Base-by-base conservation (phyloP, 2,797 vertebrate genomes). In the Acanthurus lineatus region DNA sequence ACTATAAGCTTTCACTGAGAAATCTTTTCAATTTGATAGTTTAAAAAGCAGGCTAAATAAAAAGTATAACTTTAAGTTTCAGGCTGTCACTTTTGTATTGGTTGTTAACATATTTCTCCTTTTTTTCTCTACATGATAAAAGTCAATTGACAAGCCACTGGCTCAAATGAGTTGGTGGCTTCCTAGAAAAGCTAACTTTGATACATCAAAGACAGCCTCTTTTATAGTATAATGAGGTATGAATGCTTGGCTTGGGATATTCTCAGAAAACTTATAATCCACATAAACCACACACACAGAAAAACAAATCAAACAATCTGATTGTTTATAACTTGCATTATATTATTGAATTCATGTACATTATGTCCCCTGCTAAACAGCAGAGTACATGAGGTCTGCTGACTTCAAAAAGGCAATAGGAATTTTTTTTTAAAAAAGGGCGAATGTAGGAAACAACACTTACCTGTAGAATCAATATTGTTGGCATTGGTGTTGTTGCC, bases 401-500 rank as follows among this genome's bases (percentile, higher is more conserved):
- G 28, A 32, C 28, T 32, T 0, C 28, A 2, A 32, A 32, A 32
- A 32, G 28, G 28, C 28, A 32, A 32, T 32, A 4, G 28, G 28
- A 32, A 32, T 3, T 3, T 32, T 32, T 32, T 40, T 6, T 9
- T 9, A 42, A 42, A 42, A 9, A 32, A 32, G 40, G 2, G 40
- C 40, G 4, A 42, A 8, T 42, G 40, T 11, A 4, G 8, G 63
- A 15, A 17, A 9, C 9, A 49, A 51, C 28, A 77, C 95, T 95
- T 96, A 98, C 98, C 98, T 78, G 96, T 88, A 83, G 96, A 89
- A 91, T 98, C 97, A 91, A 97, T 79, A 89, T 94, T 94, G 93
- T 96, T 94, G 73, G 94, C 95, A 9, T 96, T 93, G 85, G 96
- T 93, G 88, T 97, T 98, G 94, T 96, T 98, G 93, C 98, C 97